Base-by-base conservation (phyloP, 2,888 invertebrate species). In the Eremobia ochroleuca region DNA sequence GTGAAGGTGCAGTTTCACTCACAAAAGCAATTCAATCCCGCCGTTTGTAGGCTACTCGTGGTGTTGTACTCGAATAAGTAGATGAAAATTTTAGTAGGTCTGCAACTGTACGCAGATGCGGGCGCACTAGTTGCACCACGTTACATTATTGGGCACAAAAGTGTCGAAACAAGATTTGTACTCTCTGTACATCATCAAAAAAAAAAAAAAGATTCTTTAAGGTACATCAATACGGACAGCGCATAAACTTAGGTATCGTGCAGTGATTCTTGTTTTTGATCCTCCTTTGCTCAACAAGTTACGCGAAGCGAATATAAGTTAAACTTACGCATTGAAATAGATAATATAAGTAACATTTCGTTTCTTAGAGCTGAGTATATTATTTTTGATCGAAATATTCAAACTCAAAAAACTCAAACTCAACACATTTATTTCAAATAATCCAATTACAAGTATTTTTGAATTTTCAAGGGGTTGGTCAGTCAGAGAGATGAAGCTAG, bases 1-100 rank as follows among this genome's bases (percentile, higher is more conserved):
- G 55, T 21, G 62, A 25, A 64, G 37, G 40, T 75, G 31, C 37
- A 65, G 49, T 25, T 18, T 49, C 21, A 31, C 64, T 37, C 55
- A 40, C 25, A 34, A 72, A 5, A 62, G 15, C n/a, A 40, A 65
- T 40, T n/a, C n/a, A n/a, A 37, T 21, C n/a, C 31, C 21, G 15
- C 6, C 46, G 15, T 76, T 66, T 49, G 46, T 31, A 13, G 28
- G 37, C 31, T 37, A 55, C 55, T 43, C 5, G 21, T 37, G 18
- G 52, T 25, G n/a, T 40, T 62, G 18, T 52, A 37, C n/a, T 79
- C n/a, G 46, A 37, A 28, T n/a, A 58, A 28, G 25, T 62, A 37
- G 18, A 66, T 49, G 61, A 59, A 76, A 40, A 37, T 78, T 78
- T 59, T 43, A 34, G 31, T 28, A 15, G 28, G 6, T 58, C 4